phyloP scores from a whole-genome alignment of 2,113 vertebrate genomes.

The Artemisiospiza belli region DNA sequence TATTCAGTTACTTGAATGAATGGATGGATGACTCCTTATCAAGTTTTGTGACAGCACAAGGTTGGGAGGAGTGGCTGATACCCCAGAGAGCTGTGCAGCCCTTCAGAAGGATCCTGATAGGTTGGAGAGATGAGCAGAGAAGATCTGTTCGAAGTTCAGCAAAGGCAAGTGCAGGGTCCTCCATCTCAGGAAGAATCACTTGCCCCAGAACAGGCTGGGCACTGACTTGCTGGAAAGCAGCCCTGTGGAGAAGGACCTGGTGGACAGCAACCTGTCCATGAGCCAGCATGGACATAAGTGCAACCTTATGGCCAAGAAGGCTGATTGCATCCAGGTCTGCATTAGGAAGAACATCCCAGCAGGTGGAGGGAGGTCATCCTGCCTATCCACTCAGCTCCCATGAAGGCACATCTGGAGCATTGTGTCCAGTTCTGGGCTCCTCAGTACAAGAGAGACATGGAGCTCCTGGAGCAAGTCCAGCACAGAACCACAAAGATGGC shows the following conservation, averaged over 20 bases:
- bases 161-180: not conserved
- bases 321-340: accelerated
- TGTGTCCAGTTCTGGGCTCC: not conserved
- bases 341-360: no score
- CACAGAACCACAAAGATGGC: not conserved
- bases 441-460: not conserved
- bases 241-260: no score
- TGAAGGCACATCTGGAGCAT: not conserved
- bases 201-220: accelerated
- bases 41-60: not conserved
- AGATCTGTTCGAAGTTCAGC: not conserved
- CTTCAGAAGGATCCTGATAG: not conserved
- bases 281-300: not conserved
- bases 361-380: accelerated
- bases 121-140: not conserved
- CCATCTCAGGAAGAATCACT: not conserved
- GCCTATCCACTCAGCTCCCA: not conserved
- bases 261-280: not conserved
- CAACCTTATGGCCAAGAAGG: not conserved
- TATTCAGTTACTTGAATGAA: not conserved
- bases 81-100: no score
- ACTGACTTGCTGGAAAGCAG: not conserved
- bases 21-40: not conserved
- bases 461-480: not conserved
- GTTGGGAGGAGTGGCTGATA: not conserved